phyloP scores from a whole-genome alignment of 2,797 vertebrate species.

The Enteromius fasciolatus region DNA sequence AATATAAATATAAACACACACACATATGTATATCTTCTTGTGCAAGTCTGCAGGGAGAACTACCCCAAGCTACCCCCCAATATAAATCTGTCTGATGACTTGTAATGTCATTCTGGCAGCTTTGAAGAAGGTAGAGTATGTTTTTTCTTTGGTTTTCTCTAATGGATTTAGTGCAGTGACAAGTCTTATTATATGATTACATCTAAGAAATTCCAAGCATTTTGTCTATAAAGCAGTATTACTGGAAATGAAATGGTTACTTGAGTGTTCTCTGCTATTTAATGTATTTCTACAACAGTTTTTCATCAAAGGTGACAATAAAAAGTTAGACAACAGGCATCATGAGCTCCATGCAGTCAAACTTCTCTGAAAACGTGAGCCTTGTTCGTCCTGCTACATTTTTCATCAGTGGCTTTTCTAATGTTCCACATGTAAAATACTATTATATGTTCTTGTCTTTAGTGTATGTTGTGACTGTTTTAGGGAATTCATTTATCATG shows the following conservation, averaged over 20 bases:
- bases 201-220: background rate
- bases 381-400: constrained; percentile 11
- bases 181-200: background rate
- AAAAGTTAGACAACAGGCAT: background rate
- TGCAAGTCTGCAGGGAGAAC: background rate
- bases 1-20: too few species aligned
- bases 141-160: background rate
- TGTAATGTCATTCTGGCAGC: background rate
- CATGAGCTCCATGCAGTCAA: background rate
- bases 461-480: constrained; percentile 51
- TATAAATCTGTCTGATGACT: constrained; percentile 12
- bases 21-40: background rate
- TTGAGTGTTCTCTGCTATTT: background rate
- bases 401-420: constrained; percentile 46
- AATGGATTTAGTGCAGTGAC: background rate
- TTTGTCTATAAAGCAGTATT: background rate
- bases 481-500: constrained; percentile 58
- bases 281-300: background rate
- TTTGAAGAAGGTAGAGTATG: background rate
- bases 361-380: background rate
- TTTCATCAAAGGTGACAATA: constrained; percentile 3
- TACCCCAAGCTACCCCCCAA: background rate
- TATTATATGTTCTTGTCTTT: constrained; percentile 46
- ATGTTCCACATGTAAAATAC: constrained; percentile 43
- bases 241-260: background rate